Percentiles rank a stretch among this genome's conserved stretches.
These are phyloP conservation scores for Aphaenogaster floridana DNA, from an alignment of 1,140 invertebrate genomes.

Conservation along the genomic window DNA sequence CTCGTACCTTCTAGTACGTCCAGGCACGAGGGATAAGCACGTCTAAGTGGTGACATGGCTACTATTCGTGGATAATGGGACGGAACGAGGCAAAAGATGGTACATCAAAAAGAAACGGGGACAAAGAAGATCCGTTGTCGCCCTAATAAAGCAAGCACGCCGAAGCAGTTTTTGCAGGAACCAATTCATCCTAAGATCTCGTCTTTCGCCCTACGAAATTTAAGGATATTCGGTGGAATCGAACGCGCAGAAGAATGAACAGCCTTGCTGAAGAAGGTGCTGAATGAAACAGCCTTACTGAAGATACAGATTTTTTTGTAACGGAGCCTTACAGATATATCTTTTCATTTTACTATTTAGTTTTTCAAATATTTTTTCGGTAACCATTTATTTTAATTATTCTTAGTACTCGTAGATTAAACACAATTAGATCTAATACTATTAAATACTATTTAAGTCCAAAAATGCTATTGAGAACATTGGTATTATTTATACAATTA, in stretches of 20 bases:
- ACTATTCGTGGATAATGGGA: slow-evolving; percentile 72
- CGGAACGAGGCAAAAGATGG: slow-evolving; percentile 74
- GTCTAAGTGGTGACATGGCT: slow-evolving; percentile 61
- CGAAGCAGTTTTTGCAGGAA: slow-evolving; percentile 19
- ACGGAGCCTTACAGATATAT: not conserved
- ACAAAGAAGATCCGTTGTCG: slow-evolving; percentile 69
- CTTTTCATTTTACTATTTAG: not conserved
- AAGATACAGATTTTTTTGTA: not conserved
- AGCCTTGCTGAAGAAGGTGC: not conserved
- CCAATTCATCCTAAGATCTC: slow-evolving; percentile 3
- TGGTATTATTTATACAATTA: not conserved
- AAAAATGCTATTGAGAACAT: not conserved
- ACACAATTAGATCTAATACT: not conserved
- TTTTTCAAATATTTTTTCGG: not conserved
- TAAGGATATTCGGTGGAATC: not conserved
- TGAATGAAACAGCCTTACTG: not conserved
- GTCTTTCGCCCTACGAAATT: slow-evolving; percentile 31
- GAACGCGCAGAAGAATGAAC: slow-evolving; percentile 8
- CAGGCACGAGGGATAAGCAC: not conserved
- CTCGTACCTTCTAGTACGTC: not conserved
- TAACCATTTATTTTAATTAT: not conserved
- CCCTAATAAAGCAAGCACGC: slow-evolving; percentile 68
- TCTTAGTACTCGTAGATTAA: not conserved
- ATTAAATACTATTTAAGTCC: not conserved
- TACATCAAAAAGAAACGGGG: slow-evolving; percentile 73